Evolutionary conservation across 1,140 invertebrate species (phyloP).

Genomic region (Lepeophtheirus salmonis): DNA sequence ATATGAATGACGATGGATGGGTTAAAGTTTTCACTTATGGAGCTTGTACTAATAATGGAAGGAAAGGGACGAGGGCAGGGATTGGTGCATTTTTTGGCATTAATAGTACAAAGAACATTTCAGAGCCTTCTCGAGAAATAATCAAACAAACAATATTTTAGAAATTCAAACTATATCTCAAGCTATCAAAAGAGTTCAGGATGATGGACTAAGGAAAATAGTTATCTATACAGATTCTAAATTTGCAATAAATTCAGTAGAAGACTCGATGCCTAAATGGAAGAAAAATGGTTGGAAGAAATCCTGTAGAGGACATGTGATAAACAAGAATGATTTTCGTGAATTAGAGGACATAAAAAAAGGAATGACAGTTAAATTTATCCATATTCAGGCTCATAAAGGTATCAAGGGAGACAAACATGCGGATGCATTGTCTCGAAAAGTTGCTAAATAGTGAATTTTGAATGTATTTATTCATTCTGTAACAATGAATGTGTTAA

Average conservation of each 20-base stretch:
- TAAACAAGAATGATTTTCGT: slow-evolving; percentile 63
- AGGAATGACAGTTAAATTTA: slow-evolving; percentile 19
- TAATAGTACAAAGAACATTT: background rate
- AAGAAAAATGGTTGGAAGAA: slow-evolving; percentile 56
- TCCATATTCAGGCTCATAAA: slow-evolving; percentile 49
- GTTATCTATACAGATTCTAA: slow-evolving; percentile 73
- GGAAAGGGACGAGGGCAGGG: background rate
- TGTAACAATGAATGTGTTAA: too few species aligned
- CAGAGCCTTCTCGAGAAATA: background rate
- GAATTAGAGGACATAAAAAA: slow-evolving; percentile 45
- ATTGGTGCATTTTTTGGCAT: background rate
- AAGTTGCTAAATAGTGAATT: slow-evolving; percentile 34
- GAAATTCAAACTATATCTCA: slow-evolving; percentile 77
- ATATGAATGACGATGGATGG: background rate
- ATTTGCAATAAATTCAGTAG: slow-evolving; percentile 75
- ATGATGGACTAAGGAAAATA: slow-evolving; percentile 43
- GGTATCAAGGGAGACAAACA: slow-evolving; percentile 71
- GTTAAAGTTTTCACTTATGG: background rate
- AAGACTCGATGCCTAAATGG: slow-evolving; percentile 65
- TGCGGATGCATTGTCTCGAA: slow-evolving; percentile 62
- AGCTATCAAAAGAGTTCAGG: slow-evolving; percentile 52
- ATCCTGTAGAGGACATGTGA: slow-evolving; percentile 42
- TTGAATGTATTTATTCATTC: background rate
- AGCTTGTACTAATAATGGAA: slow-evolving; percentile 3
- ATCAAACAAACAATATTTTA: slow-evolving; percentile 80